Conservation (phyloP, 2,888 invertebrate genomes). For the Idaea dimidiata region DNA sequence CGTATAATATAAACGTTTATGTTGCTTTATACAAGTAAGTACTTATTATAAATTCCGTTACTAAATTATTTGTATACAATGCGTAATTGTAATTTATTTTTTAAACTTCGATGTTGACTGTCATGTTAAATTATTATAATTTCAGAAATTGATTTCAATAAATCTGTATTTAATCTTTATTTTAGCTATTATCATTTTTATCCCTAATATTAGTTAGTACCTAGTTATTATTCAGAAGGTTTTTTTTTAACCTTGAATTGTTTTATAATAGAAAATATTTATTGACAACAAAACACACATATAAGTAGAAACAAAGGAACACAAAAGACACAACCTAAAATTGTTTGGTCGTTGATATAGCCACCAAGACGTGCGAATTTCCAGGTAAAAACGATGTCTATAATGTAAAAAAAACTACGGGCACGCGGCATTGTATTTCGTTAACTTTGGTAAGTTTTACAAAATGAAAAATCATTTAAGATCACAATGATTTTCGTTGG, state of each 20-base stretch:
- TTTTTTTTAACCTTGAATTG: too few species aligned
- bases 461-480: neutral
- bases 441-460: neutral
- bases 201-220: too few species aligned
- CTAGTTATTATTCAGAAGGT: too few species aligned
- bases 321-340: too few species aligned
- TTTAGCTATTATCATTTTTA: neutral
- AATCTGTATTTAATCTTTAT: neutral
- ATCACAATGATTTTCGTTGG: neutral
- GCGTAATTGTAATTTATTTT: neutral
- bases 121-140: neutral
- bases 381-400: too few species aligned
- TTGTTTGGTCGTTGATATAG: too few species aligned
- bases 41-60: neutral
- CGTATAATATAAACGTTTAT: neutral
- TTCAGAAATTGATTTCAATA: neutral
- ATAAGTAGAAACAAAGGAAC: too few species aligned
- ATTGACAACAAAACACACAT: too few species aligned
- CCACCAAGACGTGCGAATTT: too few species aligned
- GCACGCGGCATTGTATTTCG: neutral
- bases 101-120: neutral
- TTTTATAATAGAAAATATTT: too few species aligned
- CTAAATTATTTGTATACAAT: neutral
- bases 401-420: too few species aligned
- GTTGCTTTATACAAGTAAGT: neutral